Percentiles rank a stretch among this genome's conserved stretches.
phyloP scores from a whole-genome alignment of 2,113 vertebrate species.

The Recurvirostra avosetta region DNA sequence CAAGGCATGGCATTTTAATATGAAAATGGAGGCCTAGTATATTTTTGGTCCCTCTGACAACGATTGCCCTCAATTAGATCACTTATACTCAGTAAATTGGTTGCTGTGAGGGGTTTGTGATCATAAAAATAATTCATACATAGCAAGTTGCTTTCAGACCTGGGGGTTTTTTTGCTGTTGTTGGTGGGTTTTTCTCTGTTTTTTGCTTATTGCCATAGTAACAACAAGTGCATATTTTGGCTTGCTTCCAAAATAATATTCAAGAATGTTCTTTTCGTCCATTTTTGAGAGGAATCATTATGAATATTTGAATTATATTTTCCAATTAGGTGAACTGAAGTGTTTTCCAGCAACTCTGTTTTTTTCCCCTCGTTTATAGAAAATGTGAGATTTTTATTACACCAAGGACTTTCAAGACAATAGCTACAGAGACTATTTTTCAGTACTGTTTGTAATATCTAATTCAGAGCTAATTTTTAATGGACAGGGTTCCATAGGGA shows the following conservation, averaged over 20 bases:
- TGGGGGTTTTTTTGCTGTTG: neutral
- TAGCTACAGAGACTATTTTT: slow-evolving; percentile 30
- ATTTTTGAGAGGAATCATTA: slow-evolving; percentile 57
- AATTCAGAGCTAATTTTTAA: slow-evolving; percentile 68
- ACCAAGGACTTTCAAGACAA: slow-evolving; percentile 62
- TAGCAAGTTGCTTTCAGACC: slow-evolving; percentile 57
- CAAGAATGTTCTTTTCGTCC: slow-evolving; percentile 42
- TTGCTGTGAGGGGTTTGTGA: slow-evolving; percentile 48
- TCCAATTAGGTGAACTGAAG: slow-evolving; percentile 67
- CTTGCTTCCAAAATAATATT: slow-evolving; percentile 52
- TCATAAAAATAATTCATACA: slow-evolving; percentile 72
- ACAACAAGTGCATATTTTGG: slow-evolving; percentile 69
- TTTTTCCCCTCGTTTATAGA: slow-evolving; percentile 1
- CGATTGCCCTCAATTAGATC: slow-evolving; percentile 80
- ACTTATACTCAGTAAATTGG: slow-evolving; percentile 75
- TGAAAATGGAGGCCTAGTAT: slow-evolving; percentile 72
- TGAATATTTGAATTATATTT: slow-evolving; percentile 72
- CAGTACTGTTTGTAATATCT: slow-evolving; percentile 51
- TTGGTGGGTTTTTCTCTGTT: neutral
- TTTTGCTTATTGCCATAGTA: slow-evolving; percentile 70
- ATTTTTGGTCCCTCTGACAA: slow-evolving; percentile 71
- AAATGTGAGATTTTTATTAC: slow-evolving; percentile 66
- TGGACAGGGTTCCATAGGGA: slow-evolving; percentile 39
- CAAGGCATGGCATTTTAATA: slow-evolving; percentile 78
- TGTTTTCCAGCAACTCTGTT: slow-evolving; percentile 43